Evolutionary conservation across 2,797 vertebrate species (phyloP).

Genomic region (Dermochelys coriacea): DNA sequence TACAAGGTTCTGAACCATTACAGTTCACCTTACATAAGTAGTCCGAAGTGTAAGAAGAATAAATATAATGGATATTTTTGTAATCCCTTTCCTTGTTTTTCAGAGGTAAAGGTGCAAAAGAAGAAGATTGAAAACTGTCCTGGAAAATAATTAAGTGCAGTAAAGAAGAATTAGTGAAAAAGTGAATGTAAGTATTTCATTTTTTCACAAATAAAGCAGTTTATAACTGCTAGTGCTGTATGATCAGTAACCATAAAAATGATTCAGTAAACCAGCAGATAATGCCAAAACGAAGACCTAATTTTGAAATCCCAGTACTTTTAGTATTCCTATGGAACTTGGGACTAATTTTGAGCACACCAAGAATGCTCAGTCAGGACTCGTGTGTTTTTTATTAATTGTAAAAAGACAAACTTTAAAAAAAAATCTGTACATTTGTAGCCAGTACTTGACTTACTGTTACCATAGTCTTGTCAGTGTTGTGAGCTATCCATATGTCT

Average conservation of each 20-base stretch:
- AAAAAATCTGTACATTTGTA: background rate
- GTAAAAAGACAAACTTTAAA: background rate
- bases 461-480: rapidly evolving
- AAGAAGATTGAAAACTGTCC: constrained; percentile 63
- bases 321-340: background rate
- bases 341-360: background rate
- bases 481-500: background rate
- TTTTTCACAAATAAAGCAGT: background rate
- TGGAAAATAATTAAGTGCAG: constrained; percentile 69
- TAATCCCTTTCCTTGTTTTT: constrained; percentile 43
- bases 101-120: constrained; percentile 13
- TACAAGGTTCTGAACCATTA: constrained; percentile 22
- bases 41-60: constrained; percentile 40
- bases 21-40: constrained; percentile 35
- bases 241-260: constrained; percentile 9
- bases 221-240: background rate
- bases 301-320: background rate
- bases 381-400: background rate
- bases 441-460: background rate
- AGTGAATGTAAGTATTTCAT: constrained; percentile 72
- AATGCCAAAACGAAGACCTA: background rate
- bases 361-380: background rate
- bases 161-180: constrained; percentile 46
- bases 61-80: constrained; percentile 19
- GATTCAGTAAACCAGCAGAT: background rate